phyloP scores from a whole-genome alignment of 1,140 invertebrate species.

The Homarus americanus region DNA sequence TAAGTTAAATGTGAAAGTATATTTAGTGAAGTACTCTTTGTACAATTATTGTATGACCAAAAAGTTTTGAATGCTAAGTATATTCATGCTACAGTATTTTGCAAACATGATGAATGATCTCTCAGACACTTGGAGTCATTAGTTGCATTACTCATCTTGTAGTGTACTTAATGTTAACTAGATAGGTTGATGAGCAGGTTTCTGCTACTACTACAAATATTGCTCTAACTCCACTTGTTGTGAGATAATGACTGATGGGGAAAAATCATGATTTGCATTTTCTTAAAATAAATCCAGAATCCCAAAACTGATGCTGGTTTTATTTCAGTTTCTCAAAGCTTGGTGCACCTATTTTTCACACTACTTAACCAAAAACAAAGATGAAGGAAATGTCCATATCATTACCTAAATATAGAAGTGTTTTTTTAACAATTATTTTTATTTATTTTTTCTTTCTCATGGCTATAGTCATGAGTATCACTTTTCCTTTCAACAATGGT shows the following conservation, averaged over 20 bases:
- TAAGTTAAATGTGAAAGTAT: not conserved
- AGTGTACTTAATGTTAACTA: not conserved
- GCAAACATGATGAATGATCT: not conserved
- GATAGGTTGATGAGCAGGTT: not conserved
- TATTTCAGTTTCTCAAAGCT: too few species aligned
- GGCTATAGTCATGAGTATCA: too few species aligned
- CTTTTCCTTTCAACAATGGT: too few species aligned
- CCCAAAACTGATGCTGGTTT: too few species aligned
- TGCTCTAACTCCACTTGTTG: not conserved
- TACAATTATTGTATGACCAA: not conserved
- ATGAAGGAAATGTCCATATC: too few species aligned
- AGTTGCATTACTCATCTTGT: not conserved
- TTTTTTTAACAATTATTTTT: too few species aligned
- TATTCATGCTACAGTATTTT: not conserved
- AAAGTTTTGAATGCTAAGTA: not conserved
- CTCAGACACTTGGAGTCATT: not conserved
- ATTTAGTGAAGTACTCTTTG: not conserved
- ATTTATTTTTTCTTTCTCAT: too few species aligned
- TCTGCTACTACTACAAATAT: not conserved
- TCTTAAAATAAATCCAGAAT: not conserved
- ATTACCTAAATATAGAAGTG: too few species aligned
- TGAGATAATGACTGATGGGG: not conserved
- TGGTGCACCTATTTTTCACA: too few species aligned
- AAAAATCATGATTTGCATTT: constrained; percentile 11
- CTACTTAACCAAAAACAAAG: too few species aligned